Percentiles rank a stretch among this genome's conserved stretches.
Conservation (phyloP, 2,888 invertebrate species). For the Cheilosia urbana region DNA sequence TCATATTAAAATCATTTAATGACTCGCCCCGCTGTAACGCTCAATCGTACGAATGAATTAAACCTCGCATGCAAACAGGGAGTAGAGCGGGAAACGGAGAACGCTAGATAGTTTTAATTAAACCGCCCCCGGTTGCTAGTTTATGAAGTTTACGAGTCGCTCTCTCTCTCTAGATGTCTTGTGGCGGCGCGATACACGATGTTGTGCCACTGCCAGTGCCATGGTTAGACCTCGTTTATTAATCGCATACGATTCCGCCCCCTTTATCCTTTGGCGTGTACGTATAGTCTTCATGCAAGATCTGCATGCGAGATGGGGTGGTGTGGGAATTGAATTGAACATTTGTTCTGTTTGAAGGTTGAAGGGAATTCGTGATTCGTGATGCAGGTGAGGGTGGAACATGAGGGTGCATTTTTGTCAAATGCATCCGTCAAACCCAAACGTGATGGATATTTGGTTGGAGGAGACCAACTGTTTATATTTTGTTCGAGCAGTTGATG, state of each 20-base stretch:
- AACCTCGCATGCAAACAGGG: slow-evolving; percentile 31
- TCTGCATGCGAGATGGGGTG: slow-evolving; percentile 63
- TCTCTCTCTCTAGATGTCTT: not conserved
- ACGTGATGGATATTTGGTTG: slow-evolving; percentile 32
- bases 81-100: not conserved
- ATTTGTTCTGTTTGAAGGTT: slow-evolving; percentile 40
- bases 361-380: not conserved
- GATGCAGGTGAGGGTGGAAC: slow-evolving; percentile 42
- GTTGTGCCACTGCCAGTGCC: slow-evolving; percentile 7
- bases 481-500: not conserved
- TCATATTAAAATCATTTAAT: slow-evolving; percentile 65
- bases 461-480: slow-evolving; percentile 46
- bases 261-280: not conserved
- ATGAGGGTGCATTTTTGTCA: slow-evolving; percentile 26
- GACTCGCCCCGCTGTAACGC: slow-evolving; percentile 38
- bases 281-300: slow-evolving; percentile 34
- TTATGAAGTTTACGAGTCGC: slow-evolving; percentile 59
- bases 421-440: slow-evolving; percentile 29
- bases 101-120: slow-evolving; percentile 59
- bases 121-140: slow-evolving; percentile 63
- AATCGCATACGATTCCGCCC: slow-evolving; percentile 61
- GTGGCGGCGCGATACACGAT: not conserved
- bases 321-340: slow-evolving; percentile 63
- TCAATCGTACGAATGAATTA: slow-evolving; percentile 65
- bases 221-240: slow-evolving; percentile 66